Conservation (phyloP, 2,888 invertebrate species). For the Halocaridina rubra region DNA sequence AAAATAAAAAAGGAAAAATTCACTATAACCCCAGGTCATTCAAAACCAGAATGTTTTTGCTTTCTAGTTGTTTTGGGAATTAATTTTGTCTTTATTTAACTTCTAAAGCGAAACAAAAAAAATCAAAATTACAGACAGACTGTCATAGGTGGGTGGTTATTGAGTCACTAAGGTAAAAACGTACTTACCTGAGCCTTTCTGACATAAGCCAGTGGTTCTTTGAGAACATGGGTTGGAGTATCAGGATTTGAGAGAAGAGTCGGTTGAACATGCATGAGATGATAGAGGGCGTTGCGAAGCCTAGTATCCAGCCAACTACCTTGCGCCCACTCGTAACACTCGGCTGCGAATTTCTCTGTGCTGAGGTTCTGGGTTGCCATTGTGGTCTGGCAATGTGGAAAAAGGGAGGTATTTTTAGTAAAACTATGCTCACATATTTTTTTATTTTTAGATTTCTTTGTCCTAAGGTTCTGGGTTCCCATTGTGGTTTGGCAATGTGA, state of each 20-base stretch:
- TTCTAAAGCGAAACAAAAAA: too few species aligned
- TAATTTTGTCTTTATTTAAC: too few species aligned
- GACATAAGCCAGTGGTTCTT: slow-evolving; percentile 80
- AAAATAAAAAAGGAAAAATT: too few species aligned
- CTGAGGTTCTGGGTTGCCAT: slow-evolving; percentile 82
- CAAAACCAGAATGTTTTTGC: too few species aligned
- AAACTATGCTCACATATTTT: too few species aligned
- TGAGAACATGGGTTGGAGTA: slow-evolving; percentile 65
- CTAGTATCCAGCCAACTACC: slow-evolving; percentile 84
- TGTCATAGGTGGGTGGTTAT: too few species aligned
- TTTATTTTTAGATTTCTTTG: too few species aligned
- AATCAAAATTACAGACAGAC: not conserved
- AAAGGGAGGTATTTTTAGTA: too few species aligned
- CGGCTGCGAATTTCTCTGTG: slow-evolving; percentile 82
- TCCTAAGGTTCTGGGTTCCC: slow-evolving; percentile 80
- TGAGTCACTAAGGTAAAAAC: too few species aligned
- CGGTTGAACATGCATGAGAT: slow-evolving; percentile 75
- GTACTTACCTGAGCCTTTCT: slow-evolving; percentile 81
- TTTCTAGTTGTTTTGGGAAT: too few species aligned
- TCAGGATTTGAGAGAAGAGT: slow-evolving; percentile 64
- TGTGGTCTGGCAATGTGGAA: slow-evolving; percentile 76
- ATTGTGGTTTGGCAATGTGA: slow-evolving; percentile 77
- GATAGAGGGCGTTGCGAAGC: slow-evolving; percentile 85
- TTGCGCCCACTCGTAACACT: slow-evolving; percentile 81
- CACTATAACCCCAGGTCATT: too few species aligned